A percentile compares a stretch with the other conserved stretches of the same genome.
These are phyloP conservation scores for Liopterus haemorrhoidalis DNA, from an alignment of 2,888 invertebrate species.

Conservation along the genomic window DNA sequence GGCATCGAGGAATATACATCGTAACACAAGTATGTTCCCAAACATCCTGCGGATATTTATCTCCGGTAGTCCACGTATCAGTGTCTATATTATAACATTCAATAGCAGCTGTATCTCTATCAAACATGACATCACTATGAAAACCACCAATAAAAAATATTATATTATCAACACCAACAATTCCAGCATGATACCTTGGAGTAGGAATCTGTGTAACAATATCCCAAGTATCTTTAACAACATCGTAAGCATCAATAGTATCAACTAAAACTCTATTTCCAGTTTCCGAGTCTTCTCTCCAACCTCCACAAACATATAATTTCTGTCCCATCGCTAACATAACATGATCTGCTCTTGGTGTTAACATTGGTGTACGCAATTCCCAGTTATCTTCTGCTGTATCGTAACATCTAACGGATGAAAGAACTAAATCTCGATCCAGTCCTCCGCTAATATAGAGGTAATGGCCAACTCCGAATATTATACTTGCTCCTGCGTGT, in stretches of 20 bases:
- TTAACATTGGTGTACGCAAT: conserved; percentile 50
- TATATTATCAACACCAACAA: conserved; percentile 54
- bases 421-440: conserved; percentile 51
- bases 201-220: conserved; percentile 58
- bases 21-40: conserved; percentile 67
- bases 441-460: conserved; percentile 52
- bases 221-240: conserved; percentile 53
- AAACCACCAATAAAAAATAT: conserved; percentile 67
- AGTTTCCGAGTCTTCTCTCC: conserved; percentile 52
- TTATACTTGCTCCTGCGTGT: conserved; percentile 49
- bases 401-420: conserved; percentile 50
- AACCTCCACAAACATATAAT: conserved; percentile 61
- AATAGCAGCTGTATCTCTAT: conserved; percentile 59
- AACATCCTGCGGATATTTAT: conserved; percentile 59
- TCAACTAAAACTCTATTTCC: conserved; percentile 52
- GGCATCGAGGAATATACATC: conserved; percentile 58
- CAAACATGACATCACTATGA: conserved; percentile 60
- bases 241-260: conserved; percentile 61
- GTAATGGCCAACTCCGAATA: conserved; percentile 43
- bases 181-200: conserved; percentile 63
- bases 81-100: conserved; percentile 60
- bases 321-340: conserved; percentile 54
- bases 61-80: conserved; percentile 56
- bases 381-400: conserved; percentile 51
- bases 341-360: conserved; percentile 60